Percentiles rank a stretch among this genome's conserved stretches.
Conservation (phyloP, 2,797 vertebrate genomes). For the Halcyon chelicuti region DNA sequence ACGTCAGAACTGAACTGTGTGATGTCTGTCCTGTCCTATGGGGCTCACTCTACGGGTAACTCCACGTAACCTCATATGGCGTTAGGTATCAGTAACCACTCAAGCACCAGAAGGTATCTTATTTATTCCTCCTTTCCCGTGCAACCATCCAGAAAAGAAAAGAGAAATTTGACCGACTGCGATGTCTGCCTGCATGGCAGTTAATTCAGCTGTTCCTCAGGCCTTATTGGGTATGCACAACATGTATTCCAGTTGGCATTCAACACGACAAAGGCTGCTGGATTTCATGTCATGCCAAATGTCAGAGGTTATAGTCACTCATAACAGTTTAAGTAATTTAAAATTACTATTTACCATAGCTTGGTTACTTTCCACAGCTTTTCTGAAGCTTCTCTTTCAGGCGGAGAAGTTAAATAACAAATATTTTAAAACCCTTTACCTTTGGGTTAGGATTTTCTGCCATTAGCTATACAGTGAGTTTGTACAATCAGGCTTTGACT, state of each 20-base stretch:
- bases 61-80: background rate
- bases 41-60: accelerated
- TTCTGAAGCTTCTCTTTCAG: background rate
- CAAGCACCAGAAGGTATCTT: background rate
- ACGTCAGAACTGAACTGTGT: background rate
- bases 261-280: background rate
- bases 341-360: background rate
- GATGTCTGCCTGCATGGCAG: background rate
- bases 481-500: background rate
- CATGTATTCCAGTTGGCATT: background rate
- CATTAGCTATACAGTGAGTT: background rate
- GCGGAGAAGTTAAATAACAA: background rate
- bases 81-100: background rate
- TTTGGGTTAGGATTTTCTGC: background rate
- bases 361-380: background rate
- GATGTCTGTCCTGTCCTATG: background rate
- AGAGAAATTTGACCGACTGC: background rate
- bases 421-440: background rate
- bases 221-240: background rate
- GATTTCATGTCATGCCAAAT: background rate
- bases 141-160: background rate
- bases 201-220: background rate
- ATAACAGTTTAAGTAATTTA: background rate
- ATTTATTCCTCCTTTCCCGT: background rate
- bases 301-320: background rate